Evolutionary conservation across 2,113 vertebrate species (phyloP), one percentile per base, ranked within the genome.

Genomic region (Lipophrys pholis): DNA sequence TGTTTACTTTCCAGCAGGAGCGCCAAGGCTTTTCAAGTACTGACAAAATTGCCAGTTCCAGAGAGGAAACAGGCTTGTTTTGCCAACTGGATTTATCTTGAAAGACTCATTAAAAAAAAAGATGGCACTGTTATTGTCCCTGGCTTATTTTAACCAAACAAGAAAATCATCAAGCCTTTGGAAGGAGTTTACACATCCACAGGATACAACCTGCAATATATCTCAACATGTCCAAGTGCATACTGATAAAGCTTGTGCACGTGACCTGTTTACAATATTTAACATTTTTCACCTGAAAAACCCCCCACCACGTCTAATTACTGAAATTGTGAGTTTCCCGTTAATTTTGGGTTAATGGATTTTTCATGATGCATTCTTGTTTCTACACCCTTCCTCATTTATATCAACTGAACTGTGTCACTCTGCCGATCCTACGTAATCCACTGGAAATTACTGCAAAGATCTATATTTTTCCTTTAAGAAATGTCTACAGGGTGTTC

Each of bases 1-100:
- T 80, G 74, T 87, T 81, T 76, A 81, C 74, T 78, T 81, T 43
- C 57, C 76, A 66, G 80, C 38, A 64, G 40, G 52, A 78, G 52
- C 57, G 70, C 74, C 73, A 71, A 58, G 42, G 52, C 55, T 69
- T 79, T 73, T 79, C 74, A 69, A 78, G 78, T 72, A 36, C 55
- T 53, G 53, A 66, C 71, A 76, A 74, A 78, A 84, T 72, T 77
- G 52, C 57, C 61, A 56, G 40, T 69, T 77, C 48, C 73, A 74
- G 61, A 68, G 69, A 71, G 59, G 43, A 8, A 74, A 48, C 11
- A 12, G 35, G 57, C 36, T 72, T 69, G 45, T 73, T 77, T 74
- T 78, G 66, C 76, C 76, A 82, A 77, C 16, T 45, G 69, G 70
- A 79, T 84, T 82, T 66, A 62, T 60, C 71, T 56, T 80, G 39